Conservation (phyloP, 2,888 invertebrate species). For the Drosophila lacicola region DNA sequence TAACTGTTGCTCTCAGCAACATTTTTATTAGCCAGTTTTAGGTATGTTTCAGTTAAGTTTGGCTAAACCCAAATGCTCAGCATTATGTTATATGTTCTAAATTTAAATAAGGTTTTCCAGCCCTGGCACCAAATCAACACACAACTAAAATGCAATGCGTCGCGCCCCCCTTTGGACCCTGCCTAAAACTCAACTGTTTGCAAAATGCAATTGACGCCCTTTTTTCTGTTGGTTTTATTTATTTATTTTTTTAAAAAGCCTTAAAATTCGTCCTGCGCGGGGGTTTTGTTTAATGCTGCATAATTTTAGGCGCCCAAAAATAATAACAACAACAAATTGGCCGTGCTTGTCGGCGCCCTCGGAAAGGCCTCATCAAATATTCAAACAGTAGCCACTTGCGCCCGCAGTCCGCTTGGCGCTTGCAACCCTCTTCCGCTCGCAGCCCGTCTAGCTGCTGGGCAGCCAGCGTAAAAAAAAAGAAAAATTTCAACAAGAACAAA, state of each 20-base stretch:
- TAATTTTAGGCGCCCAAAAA: slow-evolving; percentile 76
- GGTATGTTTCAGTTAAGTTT: not conserved
- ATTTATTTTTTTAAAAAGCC: slow-evolving; percentile 43
- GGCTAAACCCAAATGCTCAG: not conserved
- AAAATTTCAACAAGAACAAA: slow-evolving; percentile 39
- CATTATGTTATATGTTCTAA: not conserved
- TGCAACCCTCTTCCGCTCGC: not conserved
- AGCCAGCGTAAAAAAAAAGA: slow-evolving; percentile 23
- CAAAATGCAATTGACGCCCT: slow-evolving; percentile 33
- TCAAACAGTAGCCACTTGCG: slow-evolving; percentile 68
- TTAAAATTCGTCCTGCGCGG: slow-evolving; percentile 30
- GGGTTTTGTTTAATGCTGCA: slow-evolving; percentile 68
- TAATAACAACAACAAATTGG: slow-evolving; percentile 57
- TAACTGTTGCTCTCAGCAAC: no score
- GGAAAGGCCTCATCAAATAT: slow-evolving; percentile 76
- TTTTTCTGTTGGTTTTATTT: not conserved
- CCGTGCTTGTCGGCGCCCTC: slow-evolving; percentile 62
- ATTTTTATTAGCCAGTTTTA: not conserved
- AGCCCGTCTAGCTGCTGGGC: not conserved
- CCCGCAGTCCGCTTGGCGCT: slow-evolving; percentile 11
- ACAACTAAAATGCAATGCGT: slow-evolving; percentile 35
- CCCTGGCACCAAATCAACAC: slow-evolving; percentile 18
- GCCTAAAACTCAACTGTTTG: slow-evolving; percentile 30
- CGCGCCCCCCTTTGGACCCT: slow-evolving; percentile 14
- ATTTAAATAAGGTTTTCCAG: not conserved